Evolutionary conservation across 1,140 invertebrate genomes (phyloP), one percentile per base, ranked within the genome.

Genomic region (Delia radicum): DNA sequence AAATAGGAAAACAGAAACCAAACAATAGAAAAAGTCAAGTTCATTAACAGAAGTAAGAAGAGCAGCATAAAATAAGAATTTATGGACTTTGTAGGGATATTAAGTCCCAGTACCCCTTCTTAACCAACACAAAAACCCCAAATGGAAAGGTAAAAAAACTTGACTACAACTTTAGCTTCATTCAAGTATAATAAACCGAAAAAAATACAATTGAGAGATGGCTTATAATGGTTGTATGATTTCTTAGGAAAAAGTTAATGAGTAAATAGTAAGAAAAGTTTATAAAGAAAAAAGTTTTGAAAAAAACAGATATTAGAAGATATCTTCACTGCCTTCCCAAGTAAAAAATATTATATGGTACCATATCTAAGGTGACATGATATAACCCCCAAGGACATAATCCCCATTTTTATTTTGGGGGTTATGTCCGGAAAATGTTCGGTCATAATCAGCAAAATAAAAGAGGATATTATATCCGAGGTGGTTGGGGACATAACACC

Each of bases 21-120:
- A 67, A 67, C n/a, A 67, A 69, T 33, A 33, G 65, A 69, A 69
- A 69, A 69, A 69, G 65, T 69, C 65, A 69, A 69, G 65, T 69
- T 69, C 65, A 69, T 69, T 69, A 69, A 69, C 65, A 27, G 24
- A 31, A 69, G 65, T 12, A 18, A 24, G 29, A n/a, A 55, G 48
- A 21, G 48, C 48, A 55, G 33, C 48, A n/a, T 4, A 21, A 55
- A 55, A 55, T 55, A 21, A 55, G 18, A 55, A 21, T 55, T n/a
- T 18, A 18, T 21, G 48, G 48, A 55, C 48, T 55, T 55, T 55
- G 8, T 0, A 18, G 10, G n/a, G 48, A 55, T 55, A n/a, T 55
- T 8, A 21, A 55, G n/a, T n/a, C n/a, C n/a, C 48, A 55, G 8
- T 21, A 21, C 18, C 18, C 48, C 18, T 55, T 24, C 37, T 42